phyloP scores from a whole-genome alignment of 2,797 vertebrate species.

The Prionace glauca region DNA sequence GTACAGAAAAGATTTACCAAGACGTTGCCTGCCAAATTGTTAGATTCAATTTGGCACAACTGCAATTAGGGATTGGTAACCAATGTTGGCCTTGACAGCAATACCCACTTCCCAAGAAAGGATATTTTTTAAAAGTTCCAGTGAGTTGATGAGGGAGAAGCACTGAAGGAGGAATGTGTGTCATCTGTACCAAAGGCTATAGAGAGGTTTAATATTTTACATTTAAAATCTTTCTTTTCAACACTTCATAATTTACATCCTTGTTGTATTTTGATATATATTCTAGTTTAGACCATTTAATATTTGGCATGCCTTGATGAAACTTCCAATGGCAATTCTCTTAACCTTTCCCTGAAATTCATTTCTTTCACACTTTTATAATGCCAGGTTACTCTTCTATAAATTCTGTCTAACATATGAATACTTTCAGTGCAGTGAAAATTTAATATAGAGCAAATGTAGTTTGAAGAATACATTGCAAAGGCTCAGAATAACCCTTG shows the following conservation, averaged over 20 bases:
- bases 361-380: neutral
- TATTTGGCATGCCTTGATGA: neutral
- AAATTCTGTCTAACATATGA: no score
- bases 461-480: neutral
- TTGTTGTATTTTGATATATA: neutral
- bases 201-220: neutral
- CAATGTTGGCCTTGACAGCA: no score
- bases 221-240: neutral
- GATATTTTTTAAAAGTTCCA: neutral
- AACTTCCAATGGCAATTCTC: neutral
- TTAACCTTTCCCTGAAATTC: neutral
- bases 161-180: neutral
- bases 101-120: no score
- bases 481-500: neutral
- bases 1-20: no score
- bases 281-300: neutral
- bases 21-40: no score
- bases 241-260: neutral
- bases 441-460: neutral
- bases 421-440: neutral
- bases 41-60: no score
- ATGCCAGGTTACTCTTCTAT: neutral
- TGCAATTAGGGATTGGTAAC: no score
- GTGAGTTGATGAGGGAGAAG: neutral
- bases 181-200: neutral